Evolutionary conservation across 2,888 invertebrate genomes (phyloP).

Genomic region (Galeopsomyia nigrocyanea): DNA sequence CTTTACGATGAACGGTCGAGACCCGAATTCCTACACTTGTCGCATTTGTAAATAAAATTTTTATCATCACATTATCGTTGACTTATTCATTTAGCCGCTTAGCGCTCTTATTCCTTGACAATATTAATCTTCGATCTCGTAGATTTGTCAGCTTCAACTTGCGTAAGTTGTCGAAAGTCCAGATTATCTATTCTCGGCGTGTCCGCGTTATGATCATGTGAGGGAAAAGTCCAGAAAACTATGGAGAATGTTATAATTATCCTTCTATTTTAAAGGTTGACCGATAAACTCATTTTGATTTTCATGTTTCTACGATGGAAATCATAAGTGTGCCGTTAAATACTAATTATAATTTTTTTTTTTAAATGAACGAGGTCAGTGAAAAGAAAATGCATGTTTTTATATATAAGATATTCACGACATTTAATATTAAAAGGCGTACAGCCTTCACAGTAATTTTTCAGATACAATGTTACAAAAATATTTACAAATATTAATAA

Average conservation of each 20-base stretch:
- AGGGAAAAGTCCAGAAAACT: too few relatives aligned
- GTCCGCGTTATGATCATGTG: too few relatives aligned
- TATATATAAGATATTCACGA: conserved; percentile 18
- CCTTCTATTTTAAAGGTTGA: too few relatives aligned
- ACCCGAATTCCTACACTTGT: conserved; percentile 67
- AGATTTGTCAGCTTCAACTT: too few relatives aligned
- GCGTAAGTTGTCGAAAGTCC: too few relatives aligned
- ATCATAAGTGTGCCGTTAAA: too few relatives aligned
- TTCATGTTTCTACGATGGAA: too few relatives aligned
- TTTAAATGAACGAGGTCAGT: too few relatives aligned
- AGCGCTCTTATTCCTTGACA: neutral
- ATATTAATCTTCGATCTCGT: neutral
- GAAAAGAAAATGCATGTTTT: conserved; percentile 10
- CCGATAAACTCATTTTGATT: too few relatives aligned
- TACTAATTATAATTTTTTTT: too few relatives aligned
- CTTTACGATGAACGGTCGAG: conserved; percentile 63
- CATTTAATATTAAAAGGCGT: conserved; percentile 32
- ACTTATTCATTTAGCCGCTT: conserved; percentile 20
- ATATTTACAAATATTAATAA: conserved; percentile 37
- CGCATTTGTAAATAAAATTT: conserved; percentile 69
- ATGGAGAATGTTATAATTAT: too few relatives aligned
- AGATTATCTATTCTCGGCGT: too few relatives aligned
- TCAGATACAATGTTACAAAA: conserved; percentile 36
- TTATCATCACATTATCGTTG: conserved; percentile 63
- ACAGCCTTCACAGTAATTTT: neutral